Evolutionary conservation across 1,140 invertebrate genomes (phyloP).

Genomic region (Drosophila paulistorum): DNA sequence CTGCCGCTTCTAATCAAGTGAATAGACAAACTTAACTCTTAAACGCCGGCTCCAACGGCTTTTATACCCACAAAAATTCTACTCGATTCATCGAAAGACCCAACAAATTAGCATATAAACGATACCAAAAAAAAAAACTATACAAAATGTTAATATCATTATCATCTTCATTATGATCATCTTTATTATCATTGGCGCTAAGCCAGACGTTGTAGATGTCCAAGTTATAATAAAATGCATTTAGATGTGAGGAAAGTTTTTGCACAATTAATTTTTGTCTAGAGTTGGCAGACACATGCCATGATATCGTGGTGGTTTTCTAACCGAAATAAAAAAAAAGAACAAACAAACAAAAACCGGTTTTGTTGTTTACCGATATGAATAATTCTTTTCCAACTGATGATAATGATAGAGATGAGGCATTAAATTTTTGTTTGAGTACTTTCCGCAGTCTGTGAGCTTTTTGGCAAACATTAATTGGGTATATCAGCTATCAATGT

Average conservation of each 20-base stretch:
- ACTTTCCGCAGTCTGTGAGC: neutral
- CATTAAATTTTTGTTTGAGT: neutral
- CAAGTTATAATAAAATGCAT: constrained; percentile 5
- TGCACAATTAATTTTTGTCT: constrained; percentile 11
- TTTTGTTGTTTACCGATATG: neutral
- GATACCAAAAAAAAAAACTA: constrained; percentile 7
- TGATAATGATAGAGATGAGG: constrained; percentile 4
- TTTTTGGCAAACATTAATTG: neutral
- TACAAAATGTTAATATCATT: constrained; percentile 1
- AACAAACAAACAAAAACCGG: neutral
- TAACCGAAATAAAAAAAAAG: neutral
- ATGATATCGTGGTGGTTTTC: constrained; percentile 3
- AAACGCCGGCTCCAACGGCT: neutral
- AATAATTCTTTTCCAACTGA: constrained; percentile 5
- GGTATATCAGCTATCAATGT: neutral
- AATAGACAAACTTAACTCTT: constrained; percentile 2
- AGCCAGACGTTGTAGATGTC: neutral
- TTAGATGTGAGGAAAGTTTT: constrained; percentile 10
- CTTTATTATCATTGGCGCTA: neutral
- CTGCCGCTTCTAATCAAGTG: neutral
- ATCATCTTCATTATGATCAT: constrained; percentile 2
- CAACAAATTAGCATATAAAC: constrained; percentile 7
- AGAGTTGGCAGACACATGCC: constrained; percentile 1
- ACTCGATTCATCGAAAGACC: neutral
- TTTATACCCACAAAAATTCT: constrained; percentile 7